These are phyloP conservation scores for Tapera naevia DNA, from an alignment of 2,797 vertebrate genomes.

Conservation along the genomic window DNA sequence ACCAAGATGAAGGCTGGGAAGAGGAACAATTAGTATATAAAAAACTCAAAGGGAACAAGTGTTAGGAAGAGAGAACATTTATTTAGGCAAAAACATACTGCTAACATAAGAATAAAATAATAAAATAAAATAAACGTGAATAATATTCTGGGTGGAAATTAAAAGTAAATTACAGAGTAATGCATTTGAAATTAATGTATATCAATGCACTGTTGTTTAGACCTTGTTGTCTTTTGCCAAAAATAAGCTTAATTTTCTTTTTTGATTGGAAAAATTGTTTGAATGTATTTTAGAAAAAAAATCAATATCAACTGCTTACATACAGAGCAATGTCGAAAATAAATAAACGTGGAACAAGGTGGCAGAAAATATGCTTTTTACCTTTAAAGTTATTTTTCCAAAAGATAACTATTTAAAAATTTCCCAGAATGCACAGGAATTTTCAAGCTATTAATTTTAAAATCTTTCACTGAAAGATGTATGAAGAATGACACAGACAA, in stretches of 20 bases:
- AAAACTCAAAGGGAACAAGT: not conserved
- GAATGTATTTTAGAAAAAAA: not conserved
- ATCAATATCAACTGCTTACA: not conserved
- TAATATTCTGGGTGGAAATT: not conserved
- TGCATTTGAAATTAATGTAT: not conserved
- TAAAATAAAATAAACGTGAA: not conserved
- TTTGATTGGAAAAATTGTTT: not conserved
- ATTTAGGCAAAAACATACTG: not conserved
- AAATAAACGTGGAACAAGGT: not conserved
- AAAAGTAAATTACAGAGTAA: not conserved
- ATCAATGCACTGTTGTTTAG: not conserved
- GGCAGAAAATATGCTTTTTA: not conserved
- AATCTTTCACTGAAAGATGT: not conserved
- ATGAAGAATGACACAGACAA: not conserved
- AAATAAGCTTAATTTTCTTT: not conserved
- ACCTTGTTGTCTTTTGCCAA: not conserved
- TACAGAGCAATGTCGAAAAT: not conserved
- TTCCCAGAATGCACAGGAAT: not conserved
- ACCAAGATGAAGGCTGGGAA: not conserved
- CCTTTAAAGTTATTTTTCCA: not conserved
- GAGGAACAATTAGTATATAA: not conserved
- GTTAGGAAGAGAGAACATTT: not conserved
- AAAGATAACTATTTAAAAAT: not conserved
- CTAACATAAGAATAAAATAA: not conserved
- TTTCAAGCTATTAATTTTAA: not conserved